These are phyloP conservation scores for Beris chalybata DNA, from an alignment of 2,888 invertebrate species.

Conservation along the genomic window DNA sequence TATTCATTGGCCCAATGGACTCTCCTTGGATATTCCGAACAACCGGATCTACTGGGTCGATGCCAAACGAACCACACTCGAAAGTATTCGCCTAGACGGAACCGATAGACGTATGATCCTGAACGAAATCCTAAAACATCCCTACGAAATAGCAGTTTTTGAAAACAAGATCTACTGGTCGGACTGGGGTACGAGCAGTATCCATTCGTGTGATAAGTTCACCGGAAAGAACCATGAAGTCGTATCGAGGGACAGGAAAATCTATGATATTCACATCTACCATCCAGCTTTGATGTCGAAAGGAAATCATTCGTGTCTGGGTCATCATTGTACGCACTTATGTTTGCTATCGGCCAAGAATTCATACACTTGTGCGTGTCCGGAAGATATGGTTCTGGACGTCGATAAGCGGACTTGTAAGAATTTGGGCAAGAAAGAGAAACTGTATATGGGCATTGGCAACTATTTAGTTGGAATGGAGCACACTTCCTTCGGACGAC, in stretches of 20 bases:
- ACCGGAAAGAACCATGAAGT: slow-evolving; percentile 66
- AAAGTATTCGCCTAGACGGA: slow-evolving; percentile 67
- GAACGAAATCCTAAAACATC: slow-evolving; percentile 71
- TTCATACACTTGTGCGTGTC: slow-evolving; percentile 72
- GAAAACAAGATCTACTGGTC: slow-evolving; percentile 90
- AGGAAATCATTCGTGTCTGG: slow-evolving; percentile 65
- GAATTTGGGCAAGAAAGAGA: slow-evolving; percentile 55
- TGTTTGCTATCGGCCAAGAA: slow-evolving; percentile 69
- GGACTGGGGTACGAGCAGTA: slow-evolving; percentile 77
- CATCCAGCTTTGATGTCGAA: slow-evolving; percentile 67
- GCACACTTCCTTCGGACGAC: slow-evolving; percentile 69
- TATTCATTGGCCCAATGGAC: slow-evolving; percentile 80
- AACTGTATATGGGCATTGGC: slow-evolving; percentile 59
- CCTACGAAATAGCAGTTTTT: slow-evolving; percentile 82
- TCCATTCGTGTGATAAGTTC: slow-evolving; percentile 78
- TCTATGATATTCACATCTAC: slow-evolving; percentile 69
- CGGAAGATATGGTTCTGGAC: slow-evolving; percentile 67
- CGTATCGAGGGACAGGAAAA: slow-evolving; percentile 58
- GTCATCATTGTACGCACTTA: slow-evolving; percentile 71
- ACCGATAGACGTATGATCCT: slow-evolving; percentile 65
- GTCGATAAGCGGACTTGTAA: slow-evolving; percentile 62
- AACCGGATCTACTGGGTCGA: slow-evolving; percentile 88
- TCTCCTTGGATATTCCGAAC: slow-evolving; percentile 79
- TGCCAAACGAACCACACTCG: slow-evolving; percentile 67
- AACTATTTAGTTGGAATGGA: slow-evolving; percentile 64